phyloP scores from a whole-genome alignment of 2,113 vertebrate species.

The Atrichornis clamosus region DNA sequence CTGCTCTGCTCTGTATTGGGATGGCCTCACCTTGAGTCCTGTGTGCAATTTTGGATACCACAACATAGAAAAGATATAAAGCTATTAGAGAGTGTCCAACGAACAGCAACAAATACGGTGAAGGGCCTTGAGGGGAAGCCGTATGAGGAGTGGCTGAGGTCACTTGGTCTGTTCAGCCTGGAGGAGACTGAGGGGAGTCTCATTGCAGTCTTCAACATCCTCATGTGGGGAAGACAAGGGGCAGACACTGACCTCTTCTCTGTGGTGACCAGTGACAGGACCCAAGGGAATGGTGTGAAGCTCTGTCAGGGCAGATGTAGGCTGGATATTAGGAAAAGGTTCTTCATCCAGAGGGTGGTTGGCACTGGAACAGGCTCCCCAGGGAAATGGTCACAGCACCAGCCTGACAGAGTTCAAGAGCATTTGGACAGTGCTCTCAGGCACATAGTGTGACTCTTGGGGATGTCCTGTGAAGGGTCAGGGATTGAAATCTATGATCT shows the following conservation, averaged over 20 bases:
- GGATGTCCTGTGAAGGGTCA: neutral
- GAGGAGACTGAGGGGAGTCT: neutral
- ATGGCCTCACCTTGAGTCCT: rapidly evolving
- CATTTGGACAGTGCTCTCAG: neutral
- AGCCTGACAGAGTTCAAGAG: neutral
- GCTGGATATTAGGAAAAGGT: neutral
- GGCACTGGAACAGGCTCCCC: neutral
- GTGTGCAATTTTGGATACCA: rapidly evolving
- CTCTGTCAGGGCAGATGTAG: neutral
- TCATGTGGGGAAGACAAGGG: neutral
- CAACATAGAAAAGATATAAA: neutral
- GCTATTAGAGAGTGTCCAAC: neutral
- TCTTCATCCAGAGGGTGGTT: neutral
- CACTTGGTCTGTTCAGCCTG: neutral
- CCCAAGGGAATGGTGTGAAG: neutral
- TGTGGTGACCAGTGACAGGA: neutral
- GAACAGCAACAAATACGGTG: neutral
- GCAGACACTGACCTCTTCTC: neutral
- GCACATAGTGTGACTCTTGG: neutral
- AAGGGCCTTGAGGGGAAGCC: neutral
- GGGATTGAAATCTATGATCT: neutral
- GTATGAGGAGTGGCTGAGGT: neutral
- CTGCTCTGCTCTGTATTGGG: rapidly evolving
- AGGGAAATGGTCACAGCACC: neutral
- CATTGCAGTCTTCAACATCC: neutral